Evolutionary conservation across 2,888 invertebrate species (phyloP).

Genomic region (Thumatha senex): DNA sequence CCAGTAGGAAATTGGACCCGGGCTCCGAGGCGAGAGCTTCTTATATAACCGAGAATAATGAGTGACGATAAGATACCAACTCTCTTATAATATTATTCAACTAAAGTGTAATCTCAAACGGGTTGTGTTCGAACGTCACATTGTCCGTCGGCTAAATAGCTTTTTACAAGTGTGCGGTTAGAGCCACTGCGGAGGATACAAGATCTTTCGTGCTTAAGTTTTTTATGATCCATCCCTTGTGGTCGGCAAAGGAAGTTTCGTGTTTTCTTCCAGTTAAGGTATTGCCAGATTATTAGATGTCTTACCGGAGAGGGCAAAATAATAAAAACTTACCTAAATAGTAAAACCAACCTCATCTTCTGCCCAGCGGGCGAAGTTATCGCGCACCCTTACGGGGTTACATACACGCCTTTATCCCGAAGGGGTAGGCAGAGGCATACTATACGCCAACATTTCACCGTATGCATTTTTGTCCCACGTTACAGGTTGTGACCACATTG

Average conservation of each 20-base stretch:
- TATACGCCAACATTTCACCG: too few relatives aligned
- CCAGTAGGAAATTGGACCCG: too few relatives aligned
- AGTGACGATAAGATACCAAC: too few relatives aligned
- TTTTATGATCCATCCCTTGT: conserved; percentile 54
- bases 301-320: not conserved
- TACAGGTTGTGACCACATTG: too few relatives aligned
- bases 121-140: conserved; percentile 5
- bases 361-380: too few relatives aligned
- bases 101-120: conserved; percentile 25
- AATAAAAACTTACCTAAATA: not conserved
- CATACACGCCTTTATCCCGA: too few relatives aligned
- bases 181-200: conserved; percentile 51
- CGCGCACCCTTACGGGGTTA: too few relatives aligned
- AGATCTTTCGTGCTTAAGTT: conserved; percentile 48
- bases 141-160: conserved; percentile 11
- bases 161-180: conserved; percentile 53
- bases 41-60: too few relatives aligned
- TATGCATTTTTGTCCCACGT: too few relatives aligned
- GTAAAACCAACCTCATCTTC: too few relatives aligned
- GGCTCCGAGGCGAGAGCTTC: too few relatives aligned
- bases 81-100: conserved; percentile 12
- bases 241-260: conserved; percentile 72
- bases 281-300: conserved; percentile 18
- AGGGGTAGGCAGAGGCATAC: too few relatives aligned
- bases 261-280: conserved; percentile 39